These are phyloP conservation scores for Caenorhabditis drosophilae DNA, from an alignment of 2,888 invertebrate genomes.

Conservation along the genomic window DNA sequence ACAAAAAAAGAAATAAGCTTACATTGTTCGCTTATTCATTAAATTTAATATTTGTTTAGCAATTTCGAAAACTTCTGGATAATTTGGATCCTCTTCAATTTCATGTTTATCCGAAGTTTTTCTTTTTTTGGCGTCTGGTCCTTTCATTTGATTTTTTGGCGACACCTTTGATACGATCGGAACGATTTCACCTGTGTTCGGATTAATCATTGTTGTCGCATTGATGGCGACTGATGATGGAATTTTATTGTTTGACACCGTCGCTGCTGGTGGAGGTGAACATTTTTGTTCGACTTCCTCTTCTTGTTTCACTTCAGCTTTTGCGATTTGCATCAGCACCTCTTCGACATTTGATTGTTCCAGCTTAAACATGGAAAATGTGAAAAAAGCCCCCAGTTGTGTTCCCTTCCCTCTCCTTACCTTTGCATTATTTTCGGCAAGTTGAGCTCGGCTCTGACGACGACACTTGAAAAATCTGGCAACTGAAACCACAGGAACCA, in stretches of 20 bases:
- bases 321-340: slow-evolving; percentile 7
- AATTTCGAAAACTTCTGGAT: neutral
- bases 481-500: neutral
- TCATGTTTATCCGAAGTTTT: slow-evolving; percentile 2
- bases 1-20: too few relatives aligned
- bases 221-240: neutral
- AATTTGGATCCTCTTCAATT: too few relatives aligned
- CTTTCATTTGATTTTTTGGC: neutral
- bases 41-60: too few relatives aligned
- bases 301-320: neutral
- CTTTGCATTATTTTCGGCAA: neutral
- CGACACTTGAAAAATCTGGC: neutral
- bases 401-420: too few relatives aligned
- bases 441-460: slow-evolving; percentile 5
- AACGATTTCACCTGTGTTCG: too few relatives aligned
- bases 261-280: too few relatives aligned
- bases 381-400: too few relatives aligned
- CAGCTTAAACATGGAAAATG: too few relatives aligned
- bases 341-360: slow-evolving; percentile 9
- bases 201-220: neutral
- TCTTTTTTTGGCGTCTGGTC: neutral
- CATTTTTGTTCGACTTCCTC: too few relatives aligned
- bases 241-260: too few relatives aligned
- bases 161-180: neutral
- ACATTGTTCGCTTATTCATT: too few relatives aligned